Conservation (phyloP, 2,888 invertebrate species). For the Dascillus cervinus region DNA sequence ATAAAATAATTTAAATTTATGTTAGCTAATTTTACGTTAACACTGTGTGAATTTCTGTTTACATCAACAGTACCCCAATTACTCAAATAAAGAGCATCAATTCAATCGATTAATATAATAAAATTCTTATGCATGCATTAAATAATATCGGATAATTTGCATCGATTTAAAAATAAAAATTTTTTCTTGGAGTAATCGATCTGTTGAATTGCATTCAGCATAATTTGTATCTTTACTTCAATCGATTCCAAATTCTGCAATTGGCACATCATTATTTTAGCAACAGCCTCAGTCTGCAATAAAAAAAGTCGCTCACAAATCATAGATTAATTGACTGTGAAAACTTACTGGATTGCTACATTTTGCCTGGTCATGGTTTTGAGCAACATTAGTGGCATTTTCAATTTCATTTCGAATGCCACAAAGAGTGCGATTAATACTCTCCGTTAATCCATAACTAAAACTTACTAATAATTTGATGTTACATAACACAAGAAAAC, state of each 20-base stretch:
- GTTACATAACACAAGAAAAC: too few relatives aligned
- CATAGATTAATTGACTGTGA: too few relatives aligned
- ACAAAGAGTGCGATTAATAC: conserved; percentile 3
- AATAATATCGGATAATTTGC: too few relatives aligned
- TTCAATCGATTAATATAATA: too few relatives aligned
- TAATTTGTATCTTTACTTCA: not conserved
- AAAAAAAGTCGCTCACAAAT: too few relatives aligned
- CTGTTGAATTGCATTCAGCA: not conserved
- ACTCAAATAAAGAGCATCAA: too few relatives aligned
- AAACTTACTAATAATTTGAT: too few relatives aligned
- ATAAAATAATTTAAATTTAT: conserved; percentile 1
- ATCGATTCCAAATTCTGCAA: not conserved
- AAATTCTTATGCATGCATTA: too few relatives aligned
- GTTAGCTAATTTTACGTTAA: too few relatives aligned
- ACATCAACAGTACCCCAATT: too few relatives aligned
- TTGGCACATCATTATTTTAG: not conserved
- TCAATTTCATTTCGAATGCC: conserved; percentile 7
- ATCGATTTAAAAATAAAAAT: too few relatives aligned
- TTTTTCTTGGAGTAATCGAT: not conserved
- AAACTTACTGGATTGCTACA: conserved; percentile 7
- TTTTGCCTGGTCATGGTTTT: not conserved
- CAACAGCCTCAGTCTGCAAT: not conserved
- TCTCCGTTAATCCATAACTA: conserved; percentile 6
- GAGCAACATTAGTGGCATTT: not conserved
- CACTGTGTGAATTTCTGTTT: too few relatives aligned